Evolutionary conservation across 2,113 vertebrate genomes (phyloP).

Genomic region (Macrotis lagotis): DNA sequence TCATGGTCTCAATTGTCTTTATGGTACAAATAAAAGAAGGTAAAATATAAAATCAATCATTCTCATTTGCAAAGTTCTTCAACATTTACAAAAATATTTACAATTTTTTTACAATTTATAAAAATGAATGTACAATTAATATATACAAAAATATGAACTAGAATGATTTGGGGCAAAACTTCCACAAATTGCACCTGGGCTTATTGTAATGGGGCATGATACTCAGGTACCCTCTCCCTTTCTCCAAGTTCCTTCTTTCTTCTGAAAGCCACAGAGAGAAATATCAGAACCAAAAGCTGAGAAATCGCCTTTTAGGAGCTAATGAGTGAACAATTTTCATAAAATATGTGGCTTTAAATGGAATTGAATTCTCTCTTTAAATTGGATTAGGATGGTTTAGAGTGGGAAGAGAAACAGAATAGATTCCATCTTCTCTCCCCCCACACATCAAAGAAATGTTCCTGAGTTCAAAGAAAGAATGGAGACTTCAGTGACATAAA

Average conservation of each 20-base stretch:
- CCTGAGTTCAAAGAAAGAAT: background rate
- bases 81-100: background rate
- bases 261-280: conserved; percentile 25
- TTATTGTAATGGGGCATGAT: background rate
- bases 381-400: background rate
- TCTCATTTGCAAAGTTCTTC: background rate
- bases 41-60: background rate
- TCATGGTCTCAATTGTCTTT: background rate
- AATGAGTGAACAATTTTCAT: background rate
- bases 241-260: background rate
- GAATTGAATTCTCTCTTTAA: background rate
- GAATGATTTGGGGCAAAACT: background rate
- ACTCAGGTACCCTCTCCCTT: background rate
- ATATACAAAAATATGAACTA: too few relatives aligned
- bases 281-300: background rate
- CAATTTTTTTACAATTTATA: too few relatives aligned
- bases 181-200: background rate
- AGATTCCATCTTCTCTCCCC: background rate
- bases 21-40: background rate
- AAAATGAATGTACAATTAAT: too few relatives aligned
- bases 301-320: background rate
- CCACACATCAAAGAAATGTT: background rate
- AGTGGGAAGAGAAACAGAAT: background rate
- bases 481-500: background rate
- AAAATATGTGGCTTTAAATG: background rate